Conservation (phyloP, 2,888 invertebrate genomes). For the Macaria notata region DNA sequence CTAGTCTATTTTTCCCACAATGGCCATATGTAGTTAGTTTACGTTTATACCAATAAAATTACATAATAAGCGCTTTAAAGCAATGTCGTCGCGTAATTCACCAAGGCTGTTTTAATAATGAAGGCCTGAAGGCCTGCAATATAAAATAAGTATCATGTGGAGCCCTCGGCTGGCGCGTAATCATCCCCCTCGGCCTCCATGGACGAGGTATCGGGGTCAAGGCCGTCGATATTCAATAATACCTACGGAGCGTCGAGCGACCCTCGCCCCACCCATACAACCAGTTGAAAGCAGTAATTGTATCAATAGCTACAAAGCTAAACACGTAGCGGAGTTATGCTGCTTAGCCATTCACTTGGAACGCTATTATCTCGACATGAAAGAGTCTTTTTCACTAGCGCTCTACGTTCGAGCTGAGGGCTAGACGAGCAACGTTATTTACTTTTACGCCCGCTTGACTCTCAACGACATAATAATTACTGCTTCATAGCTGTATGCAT, state of each 20-base stretch:
- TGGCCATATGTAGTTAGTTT: too few relatives aligned
- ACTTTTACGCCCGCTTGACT: slow-evolving; percentile 56
- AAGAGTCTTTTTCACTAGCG: slow-evolving; percentile 27
- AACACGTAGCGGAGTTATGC: slow-evolving; percentile 24
- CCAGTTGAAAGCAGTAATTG: slow-evolving; percentile 28
- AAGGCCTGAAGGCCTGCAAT: slow-evolving; percentile 8
- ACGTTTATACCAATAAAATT: too few relatives aligned
- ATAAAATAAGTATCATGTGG: slow-evolving; percentile 13
- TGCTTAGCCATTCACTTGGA: slow-evolving; percentile 26
- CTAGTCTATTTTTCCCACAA: too few relatives aligned
- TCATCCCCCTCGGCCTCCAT: slow-evolving; percentile 48
- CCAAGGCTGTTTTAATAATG: slow-evolving; percentile 1
- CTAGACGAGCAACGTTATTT: slow-evolving; percentile 52
- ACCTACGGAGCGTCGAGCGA: slow-evolving; percentile 40
- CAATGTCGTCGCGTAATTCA: background rate
- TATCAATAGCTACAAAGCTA: slow-evolving; percentile 29
- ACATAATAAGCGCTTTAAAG: too few relatives aligned
- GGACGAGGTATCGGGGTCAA: slow-evolving; percentile 54
- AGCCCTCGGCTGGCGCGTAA: slow-evolving; percentile 34
- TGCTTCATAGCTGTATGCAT: slow-evolving; percentile 39
- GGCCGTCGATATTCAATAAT: slow-evolving; percentile 60
- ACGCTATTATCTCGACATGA: slow-evolving; percentile 26
- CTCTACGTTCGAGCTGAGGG: slow-evolving; percentile 29
- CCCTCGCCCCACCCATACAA: slow-evolving; percentile 50
- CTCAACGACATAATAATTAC: slow-evolving; percentile 55